These are phyloP conservation scores for Teleiodes luculella DNA, from an alignment of 2,888 invertebrate genomes.

Conservation along the genomic window DNA sequence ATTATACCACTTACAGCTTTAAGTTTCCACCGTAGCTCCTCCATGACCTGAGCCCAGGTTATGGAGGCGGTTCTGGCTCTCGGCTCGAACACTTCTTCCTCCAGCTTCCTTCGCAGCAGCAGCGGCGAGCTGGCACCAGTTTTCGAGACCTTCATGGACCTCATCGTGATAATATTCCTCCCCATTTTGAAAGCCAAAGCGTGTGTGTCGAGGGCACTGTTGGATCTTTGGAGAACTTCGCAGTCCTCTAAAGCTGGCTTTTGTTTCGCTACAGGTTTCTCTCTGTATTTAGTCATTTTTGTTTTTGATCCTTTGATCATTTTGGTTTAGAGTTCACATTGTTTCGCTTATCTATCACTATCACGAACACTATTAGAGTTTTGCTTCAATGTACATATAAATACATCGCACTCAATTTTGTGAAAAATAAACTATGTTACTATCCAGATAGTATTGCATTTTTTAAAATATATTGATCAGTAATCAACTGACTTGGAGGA, in stretches of 20 bases:
- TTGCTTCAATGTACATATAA: too few species aligned
- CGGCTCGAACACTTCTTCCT: conserved; percentile 17
- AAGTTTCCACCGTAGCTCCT: conserved; percentile 57
- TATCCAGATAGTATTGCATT: too few species aligned
- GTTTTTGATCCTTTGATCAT: background rate
- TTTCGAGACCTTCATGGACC: background rate
- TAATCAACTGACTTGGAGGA: too few species aligned
- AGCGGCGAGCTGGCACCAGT: background rate
- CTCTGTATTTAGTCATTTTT: background rate
- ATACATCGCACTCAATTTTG: too few species aligned
- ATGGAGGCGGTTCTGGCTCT: conserved; percentile 43
- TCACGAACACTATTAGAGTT: too few species aligned
- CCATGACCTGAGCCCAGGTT: conserved; percentile 61
- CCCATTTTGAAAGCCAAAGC: conserved; percentile 16
- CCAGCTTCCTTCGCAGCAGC: background rate
- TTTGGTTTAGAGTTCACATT: background rate
- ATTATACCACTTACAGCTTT: conserved; percentile 48
- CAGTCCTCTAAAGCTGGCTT: background rate
- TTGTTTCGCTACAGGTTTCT: background rate
- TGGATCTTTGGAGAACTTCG: background rate
- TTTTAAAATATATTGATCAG: too few species aligned
- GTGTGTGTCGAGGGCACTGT: background rate
- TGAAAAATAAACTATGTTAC: too few species aligned
- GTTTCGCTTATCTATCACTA: background rate
- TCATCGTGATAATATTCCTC: conserved; percentile 5